Base-by-base conservation (phyloP, 2,113 vertebrate genomes). In the Urocynchramus pylzowi region DNA sequence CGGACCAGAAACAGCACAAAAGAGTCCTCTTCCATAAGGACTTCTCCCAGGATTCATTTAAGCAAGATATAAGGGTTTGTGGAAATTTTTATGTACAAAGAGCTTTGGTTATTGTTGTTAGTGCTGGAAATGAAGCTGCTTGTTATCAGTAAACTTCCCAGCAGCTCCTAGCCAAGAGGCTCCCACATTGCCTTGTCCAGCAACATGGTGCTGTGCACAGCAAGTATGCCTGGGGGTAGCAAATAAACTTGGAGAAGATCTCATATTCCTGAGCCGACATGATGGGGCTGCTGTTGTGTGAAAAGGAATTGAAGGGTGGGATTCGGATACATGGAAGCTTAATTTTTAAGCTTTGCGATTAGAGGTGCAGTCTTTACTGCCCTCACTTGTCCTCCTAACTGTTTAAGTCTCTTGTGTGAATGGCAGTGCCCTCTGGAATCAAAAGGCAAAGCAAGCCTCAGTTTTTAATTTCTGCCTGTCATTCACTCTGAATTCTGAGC, bases 401-500 rank as follows among this genome's bases (percentile, higher is more conserved):
- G 3, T 39, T 68, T 30, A 39, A 87, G 45, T 57, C 69, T 75
- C 65, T 45, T 30, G 19, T 42, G 50, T 45, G 79, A 89, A 56
- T 59, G 0, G 0, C 37, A 68, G 47, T 37, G 24, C 68, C 27
- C 57, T 67, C 75, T 64, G 81, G 57, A 77, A 89, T 81, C 37
- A 75, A 81, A 85, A 94, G 41, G 44, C 24, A 77, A 89, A 81
- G 24, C n/a, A 88, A 92, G 44, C 20, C 39, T 67, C 60, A 16
- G 53, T 83, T 93, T 95, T 96, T 94, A 68, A 97, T 91, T 93
- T 95, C 85, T 93, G 33, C 49, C 70, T 95, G 91, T 84, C 93
- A 95, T 80, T 95, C 91, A 87, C 44, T 80, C 1, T 70, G 47
- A 30, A 70, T 70, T 39, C 47, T 52, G 1, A 76, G 57, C 44